These are phyloP conservation scores for Paraplagusia blochii DNA, from an alignment of 2,113 vertebrate genomes.

Conservation along the genomic window DNA sequence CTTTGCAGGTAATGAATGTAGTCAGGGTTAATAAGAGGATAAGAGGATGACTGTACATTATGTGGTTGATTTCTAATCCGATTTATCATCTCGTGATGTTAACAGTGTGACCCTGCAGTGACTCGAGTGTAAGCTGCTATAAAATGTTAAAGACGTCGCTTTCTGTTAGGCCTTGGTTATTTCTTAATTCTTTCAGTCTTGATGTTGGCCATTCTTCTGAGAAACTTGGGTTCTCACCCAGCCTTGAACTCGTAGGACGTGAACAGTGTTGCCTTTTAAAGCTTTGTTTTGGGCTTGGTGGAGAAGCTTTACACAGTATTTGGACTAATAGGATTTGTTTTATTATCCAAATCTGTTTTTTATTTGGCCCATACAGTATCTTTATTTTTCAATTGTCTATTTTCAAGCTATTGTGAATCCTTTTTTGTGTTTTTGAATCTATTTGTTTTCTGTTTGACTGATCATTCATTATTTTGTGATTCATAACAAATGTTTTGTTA, in stretches of 20 bases:
- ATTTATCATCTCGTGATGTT: neutral
- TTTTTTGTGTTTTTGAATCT: no score
- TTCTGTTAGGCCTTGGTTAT: no score
- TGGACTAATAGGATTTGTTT: no score
- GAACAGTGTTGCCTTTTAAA: conserved; percentile 55
- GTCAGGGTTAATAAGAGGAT: neutral
- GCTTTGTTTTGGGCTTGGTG: conserved; percentile 28
- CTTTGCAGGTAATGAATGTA: neutral
- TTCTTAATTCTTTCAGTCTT: conserved; percentile 15
- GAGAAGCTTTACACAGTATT: no score
- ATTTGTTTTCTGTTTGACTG: no score
- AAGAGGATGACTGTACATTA: neutral
- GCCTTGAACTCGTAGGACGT: conserved; percentile 23
- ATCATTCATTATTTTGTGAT: no score
- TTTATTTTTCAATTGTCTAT: no score
- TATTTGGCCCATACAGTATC: no score
- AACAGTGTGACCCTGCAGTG: neutral
- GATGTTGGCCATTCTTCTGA: conserved; percentile 19
- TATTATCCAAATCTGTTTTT: no score
- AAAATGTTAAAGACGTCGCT: neutral
- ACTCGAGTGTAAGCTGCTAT: neutral
- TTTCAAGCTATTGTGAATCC: no score
- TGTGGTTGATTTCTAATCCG: neutral
- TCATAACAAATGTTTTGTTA: no score
- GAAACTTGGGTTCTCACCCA: conserved; percentile 12